phyloP scores from a whole-genome alignment of 2,888 invertebrate species.

The Drosophila subsilvestris region DNA sequence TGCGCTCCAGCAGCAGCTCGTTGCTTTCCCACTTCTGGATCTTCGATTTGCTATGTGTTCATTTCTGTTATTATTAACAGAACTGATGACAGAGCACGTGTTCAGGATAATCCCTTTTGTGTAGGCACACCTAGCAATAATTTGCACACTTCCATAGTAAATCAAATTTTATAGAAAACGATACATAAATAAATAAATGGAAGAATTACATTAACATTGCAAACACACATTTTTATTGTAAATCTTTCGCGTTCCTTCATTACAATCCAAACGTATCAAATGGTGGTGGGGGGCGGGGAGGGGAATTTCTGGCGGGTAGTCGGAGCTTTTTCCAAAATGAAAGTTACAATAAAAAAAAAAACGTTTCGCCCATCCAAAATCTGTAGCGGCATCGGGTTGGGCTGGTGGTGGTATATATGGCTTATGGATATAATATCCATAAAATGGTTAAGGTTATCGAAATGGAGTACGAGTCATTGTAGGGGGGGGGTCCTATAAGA shows the following conservation, averaged over 20 bases:
- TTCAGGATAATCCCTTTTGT: too few relatives aligned
- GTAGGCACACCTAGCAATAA: too few relatives aligned
- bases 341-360: conserved; percentile 35
- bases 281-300: background rate
- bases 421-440: conserved; percentile 1
- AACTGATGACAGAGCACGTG: too few relatives aligned
- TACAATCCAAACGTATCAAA: conserved; percentile 31
- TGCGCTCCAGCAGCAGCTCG: conserved; percentile 52
- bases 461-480: conserved; percentile 1
- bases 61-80: too few relatives aligned
- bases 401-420: conserved; percentile 3
- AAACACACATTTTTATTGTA: conserved; percentile 44
- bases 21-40: conserved; percentile 26
- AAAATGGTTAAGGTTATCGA: background rate
- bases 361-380: conserved; percentile 6
- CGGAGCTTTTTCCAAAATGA: conserved; percentile 16
- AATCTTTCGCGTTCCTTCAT: conserved; percentile 25
- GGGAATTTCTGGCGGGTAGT: background rate
- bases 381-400: conserved; percentile 12
- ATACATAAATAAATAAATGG: background rate
- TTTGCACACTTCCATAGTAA: too few relatives aligned
- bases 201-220: conserved; percentile 19
- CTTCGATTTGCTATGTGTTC: too few relatives aligned
- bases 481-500: background rate
- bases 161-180: too few relatives aligned